Conservation (phyloP, 92 coral and sea anemone species). For the Paragorgia papillata region DNA sequence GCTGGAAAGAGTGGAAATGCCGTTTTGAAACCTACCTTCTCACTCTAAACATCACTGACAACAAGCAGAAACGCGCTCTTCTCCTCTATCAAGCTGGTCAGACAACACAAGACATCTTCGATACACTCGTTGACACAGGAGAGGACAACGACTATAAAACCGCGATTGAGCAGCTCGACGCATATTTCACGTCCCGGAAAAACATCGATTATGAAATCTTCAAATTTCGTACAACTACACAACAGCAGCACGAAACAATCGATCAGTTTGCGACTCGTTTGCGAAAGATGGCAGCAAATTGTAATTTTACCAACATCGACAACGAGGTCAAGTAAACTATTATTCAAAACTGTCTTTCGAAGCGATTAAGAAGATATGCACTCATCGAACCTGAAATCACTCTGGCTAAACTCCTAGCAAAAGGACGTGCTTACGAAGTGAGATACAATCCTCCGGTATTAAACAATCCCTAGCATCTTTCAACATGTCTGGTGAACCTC, state of each 20-base stretch:
- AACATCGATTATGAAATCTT: conserved; percentile 42
- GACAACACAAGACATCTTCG: conserved; percentile 29
- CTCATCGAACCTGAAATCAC: neutral
- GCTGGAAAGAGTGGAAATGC: conserved; percentile 30
- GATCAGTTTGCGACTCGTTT: neutral
- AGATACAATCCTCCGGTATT: neutral
- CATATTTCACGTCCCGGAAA: conserved; percentile 38
- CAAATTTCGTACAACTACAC: neutral
- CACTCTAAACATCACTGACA: conserved; percentile 24
- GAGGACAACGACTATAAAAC: neutral
- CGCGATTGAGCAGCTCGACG: conserved; percentile 25
- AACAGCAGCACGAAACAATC: neutral
- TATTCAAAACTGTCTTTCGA: neutral
- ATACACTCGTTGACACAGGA: conserved; percentile 9
- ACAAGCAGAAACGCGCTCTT: conserved; percentile 36
- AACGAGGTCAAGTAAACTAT: neutral
- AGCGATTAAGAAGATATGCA: neutral
- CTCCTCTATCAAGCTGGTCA: conserved; percentile 30
- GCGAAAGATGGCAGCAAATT: neutral
- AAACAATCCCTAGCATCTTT: neutral
- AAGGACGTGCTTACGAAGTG: neutral
- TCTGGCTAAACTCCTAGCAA: neutral
- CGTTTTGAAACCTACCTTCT: conserved; percentile 17
- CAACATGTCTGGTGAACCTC: neutral
- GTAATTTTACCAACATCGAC: neutral